Base-by-base conservation (phyloP, 2,113 vertebrate species). In the Candoia aspera region DNA sequence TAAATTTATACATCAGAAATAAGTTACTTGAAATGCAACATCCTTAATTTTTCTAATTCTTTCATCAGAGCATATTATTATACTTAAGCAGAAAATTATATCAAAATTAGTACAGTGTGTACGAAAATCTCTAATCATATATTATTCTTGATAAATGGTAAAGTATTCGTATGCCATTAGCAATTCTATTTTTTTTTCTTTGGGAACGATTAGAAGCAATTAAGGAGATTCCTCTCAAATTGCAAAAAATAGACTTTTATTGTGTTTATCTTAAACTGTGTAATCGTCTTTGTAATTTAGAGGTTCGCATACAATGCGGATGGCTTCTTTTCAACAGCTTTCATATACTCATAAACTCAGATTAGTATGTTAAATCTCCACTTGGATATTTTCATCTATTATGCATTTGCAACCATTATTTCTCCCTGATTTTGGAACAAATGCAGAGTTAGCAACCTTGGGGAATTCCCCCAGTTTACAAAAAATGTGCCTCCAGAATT, bases 111-210 rank as follows among this genome's bases (percentile, higher is more conserved):
- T 95, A 84, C 17, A 46, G 8, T 83, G 19, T 55, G 91, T 90
- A 95, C 0, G 58, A 86, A 93, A 88, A 92, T 58, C 88, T 86
- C 23, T 92, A 95, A 92, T 92, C 0, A 95, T 93, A 94, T 91
- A 92, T 92, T 86, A 92, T 96, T 95, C 12, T 92, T 93, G 58
- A 59, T 90, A 84, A 92, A 92, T 92, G 87, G 12, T n/a, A 95
- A 95, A 93, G 92, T 93, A 93, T 88, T 95, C 54, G 94, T 94
- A 93, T 55, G 42, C 73, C 2, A 88, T 57, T 93, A 93, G 24
- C n/a, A 90, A 17, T 79, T 93, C 92, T 94, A 89, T 96, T 64
- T 96, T 95, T 19, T 92, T 94, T 59, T 88, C 29, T 95, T 95
- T 94, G 42, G 86, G 62, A 94, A 92, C 92, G 5, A 91, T 92